Conservation (phyloP, 1,140 invertebrate species). For the Aphelinus certus region DNA sequence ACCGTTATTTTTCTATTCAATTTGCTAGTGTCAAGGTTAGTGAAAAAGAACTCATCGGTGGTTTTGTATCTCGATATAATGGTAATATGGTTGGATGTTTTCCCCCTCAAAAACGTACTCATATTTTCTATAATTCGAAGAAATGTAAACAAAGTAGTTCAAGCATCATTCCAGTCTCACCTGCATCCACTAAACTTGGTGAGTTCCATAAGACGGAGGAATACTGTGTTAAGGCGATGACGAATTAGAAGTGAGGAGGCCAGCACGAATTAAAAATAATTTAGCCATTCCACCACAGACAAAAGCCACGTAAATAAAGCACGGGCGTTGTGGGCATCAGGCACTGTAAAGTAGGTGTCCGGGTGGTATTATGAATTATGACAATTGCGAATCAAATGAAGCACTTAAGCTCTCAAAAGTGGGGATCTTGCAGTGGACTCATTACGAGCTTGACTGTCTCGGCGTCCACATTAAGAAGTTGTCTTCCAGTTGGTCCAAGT, state of each 20-base stretch:
- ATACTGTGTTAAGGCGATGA: no score
- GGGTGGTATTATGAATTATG: conserved; percentile 47
- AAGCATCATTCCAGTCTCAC: no score
- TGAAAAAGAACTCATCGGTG: no score
- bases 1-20: no score
- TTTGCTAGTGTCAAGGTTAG: no score
- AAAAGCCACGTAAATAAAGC: conserved; percentile 21
- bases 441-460: conserved; percentile 19
- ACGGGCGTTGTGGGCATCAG: conserved; percentile 17
- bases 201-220: no score
- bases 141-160: no score
- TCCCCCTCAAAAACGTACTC: no score
- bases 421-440: conserved; percentile 41
- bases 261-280: conserved; percentile 16
- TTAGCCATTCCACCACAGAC: conserved; percentile 1
- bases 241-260: background rate
- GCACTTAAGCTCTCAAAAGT: conserved; percentile 44
- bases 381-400: conserved; percentile 55
- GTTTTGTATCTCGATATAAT: no score
- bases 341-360: conserved; percentile 36
- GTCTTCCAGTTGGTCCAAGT: background rate
- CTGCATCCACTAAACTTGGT: no score
- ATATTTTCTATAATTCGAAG: no score
- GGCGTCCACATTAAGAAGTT: conserved; percentile 13
- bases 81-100: no score